These are phyloP conservation scores for Oasisia sp. DNA, from an alignment of 2,888 invertebrate species.

Conservation along the genomic window DNA sequence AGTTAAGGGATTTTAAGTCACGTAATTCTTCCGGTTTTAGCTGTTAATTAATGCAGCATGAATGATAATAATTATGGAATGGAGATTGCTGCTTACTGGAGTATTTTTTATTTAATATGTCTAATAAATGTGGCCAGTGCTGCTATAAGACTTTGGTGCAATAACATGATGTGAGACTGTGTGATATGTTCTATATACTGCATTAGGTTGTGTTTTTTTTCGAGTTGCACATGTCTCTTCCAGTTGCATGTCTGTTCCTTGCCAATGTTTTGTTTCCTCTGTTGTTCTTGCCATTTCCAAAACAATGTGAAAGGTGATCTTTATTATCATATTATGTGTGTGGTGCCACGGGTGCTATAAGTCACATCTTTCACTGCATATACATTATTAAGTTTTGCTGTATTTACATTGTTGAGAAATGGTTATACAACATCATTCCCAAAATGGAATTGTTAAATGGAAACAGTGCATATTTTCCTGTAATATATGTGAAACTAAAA, in stretches of 20 bases:
- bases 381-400: background rate
- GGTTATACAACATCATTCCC: background rate
- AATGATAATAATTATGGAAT: background rate
- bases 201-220: background rate
- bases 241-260: background rate
- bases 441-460: background rate
- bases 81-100: background rate
- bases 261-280: background rate
- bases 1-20: background rate
- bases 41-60: background rate
- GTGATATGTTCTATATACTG: background rate
- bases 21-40: background rate
- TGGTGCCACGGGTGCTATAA: background rate
- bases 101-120: background rate
- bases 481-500: background rate
- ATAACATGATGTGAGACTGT: background rate
- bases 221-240: too few relatives aligned
- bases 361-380: background rate
- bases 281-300: background rate
- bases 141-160: background rate
- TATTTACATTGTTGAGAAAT: background rate
- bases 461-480: background rate
- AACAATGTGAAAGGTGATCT: slow-evolving; percentile 3
- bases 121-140: background rate
- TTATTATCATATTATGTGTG: background rate